Percentiles rank a stretch among this genome's conserved stretches.
These are phyloP conservation scores for Ochropleura plecta DNA, from an alignment of 2,888 invertebrate genomes.

Conservation along the genomic window DNA sequence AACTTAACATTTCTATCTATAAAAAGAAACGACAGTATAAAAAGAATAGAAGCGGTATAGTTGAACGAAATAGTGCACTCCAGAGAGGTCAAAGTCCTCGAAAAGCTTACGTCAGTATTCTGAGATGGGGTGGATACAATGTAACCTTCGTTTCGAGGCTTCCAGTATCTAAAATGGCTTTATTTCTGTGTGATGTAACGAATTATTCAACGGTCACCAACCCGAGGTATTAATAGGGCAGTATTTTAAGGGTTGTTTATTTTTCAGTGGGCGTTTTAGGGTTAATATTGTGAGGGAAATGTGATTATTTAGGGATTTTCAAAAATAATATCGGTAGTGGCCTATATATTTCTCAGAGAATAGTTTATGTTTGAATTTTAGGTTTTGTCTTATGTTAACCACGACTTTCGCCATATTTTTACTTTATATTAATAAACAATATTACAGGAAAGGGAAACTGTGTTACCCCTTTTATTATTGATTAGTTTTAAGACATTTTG, in stretches of 20 bases:
- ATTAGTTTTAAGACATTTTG: too few species aligned
- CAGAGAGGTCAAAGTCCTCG: constrained; percentile 56
- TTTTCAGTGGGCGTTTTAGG: constrained; percentile 23
- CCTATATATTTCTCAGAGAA: neutral
- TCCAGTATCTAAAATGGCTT: constrained; percentile 49
- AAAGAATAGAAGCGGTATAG: constrained; percentile 40
- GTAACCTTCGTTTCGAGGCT: constrained; percentile 53
- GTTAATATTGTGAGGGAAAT: constrained; percentile 3
- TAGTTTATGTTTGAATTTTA: neutral
- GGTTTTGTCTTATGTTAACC: neutral
- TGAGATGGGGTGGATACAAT: constrained; percentile 35
- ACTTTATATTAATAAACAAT: neutral
- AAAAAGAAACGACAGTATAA: constrained; percentile 27
- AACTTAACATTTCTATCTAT: constrained; percentile 28
- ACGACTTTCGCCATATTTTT: neutral
- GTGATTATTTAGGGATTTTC: too few species aligned
- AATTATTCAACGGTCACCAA: constrained; percentile 53
- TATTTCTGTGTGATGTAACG: constrained; percentile 54
- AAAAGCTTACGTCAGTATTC: constrained; percentile 45
- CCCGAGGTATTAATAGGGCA: constrained; percentile 34
- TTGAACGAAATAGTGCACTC: constrained; percentile 46
- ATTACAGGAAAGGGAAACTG: neutral
- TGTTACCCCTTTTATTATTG: too few species aligned
- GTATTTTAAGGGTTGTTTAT: constrained; percentile 23
- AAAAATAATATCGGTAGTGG: neutral